Evolutionary conservation across 2,888 invertebrate genomes (phyloP), one percentile per base, ranked within the genome.

Genomic region (Ophion ventricosus): DNA sequence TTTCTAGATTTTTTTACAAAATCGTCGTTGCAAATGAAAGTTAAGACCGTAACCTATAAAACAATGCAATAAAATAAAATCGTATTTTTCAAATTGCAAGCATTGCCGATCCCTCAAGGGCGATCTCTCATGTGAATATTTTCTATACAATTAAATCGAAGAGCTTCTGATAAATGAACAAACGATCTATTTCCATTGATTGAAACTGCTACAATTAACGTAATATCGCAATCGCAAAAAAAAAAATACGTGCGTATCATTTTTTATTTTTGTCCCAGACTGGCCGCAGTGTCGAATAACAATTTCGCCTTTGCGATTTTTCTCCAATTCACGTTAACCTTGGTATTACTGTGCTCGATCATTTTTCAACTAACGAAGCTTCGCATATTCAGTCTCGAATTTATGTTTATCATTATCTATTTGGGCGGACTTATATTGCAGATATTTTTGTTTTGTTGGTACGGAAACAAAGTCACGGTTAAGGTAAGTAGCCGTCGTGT

Each of bases 391-490:
- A 82, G 70, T 56, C n/a, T 40, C 8, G 74, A 78, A 20, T 80
- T 85, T 57, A 2, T 66, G 3, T 70, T 17, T 7, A n/a, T 73
- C 11, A n/a, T 75, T 8, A 3, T 64, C 5, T 85, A 81, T 35
- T 43, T 74, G 1, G 7, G 17, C n/a, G 26, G 49, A 14, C 80
- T 85, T 23, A 26, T 79, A 14, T 25, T 64, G n/a, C 66, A 85
- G 25, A 81, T 85, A 63, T 81, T 83, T 67, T 11, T 85, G 1
- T 83, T 59, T 20, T 85, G 85, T n/a, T 83, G 81, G 83, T 78
- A 67, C 35, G 85, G 80, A 10, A 81, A 81, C 56, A 75, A 85
- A 67, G 80, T 85, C 2, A 81, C 49, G 17, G 25, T 72, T 4
- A 75, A 82, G 79, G 84, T 81, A 59, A 77, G n/a, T 57, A 20